Conservation (phyloP, 2,113 vertebrate species). For the Sialia sialis region DNA sequence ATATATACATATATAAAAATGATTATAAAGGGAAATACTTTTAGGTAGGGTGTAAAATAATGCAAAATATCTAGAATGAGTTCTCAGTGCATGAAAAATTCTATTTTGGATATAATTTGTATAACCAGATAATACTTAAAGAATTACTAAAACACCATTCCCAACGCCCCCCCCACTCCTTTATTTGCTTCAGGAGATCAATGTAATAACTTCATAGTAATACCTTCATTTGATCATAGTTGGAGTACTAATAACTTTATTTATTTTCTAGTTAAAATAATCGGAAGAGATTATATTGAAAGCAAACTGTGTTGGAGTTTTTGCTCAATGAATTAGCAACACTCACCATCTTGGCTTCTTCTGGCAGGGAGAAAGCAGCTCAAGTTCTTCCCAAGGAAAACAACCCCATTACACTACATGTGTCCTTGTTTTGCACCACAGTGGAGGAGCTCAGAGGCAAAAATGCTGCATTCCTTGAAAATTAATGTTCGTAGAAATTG, state of each 20-base stretch:
- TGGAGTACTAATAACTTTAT: slow-evolving; percentile 30
- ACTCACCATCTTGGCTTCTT: slow-evolving; percentile 37
- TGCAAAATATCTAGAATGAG: slow-evolving; percentile 10
- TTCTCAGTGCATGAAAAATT: not conserved
- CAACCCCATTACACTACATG: not conserved
- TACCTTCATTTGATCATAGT: slow-evolving; percentile 45
- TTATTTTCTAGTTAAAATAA: slow-evolving; percentile 34
- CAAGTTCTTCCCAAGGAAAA: not conserved
- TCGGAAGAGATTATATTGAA: not conserved
- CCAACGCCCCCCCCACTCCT: not conserved
- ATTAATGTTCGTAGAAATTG: not conserved
- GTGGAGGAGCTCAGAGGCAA: not conserved
- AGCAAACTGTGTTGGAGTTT: not conserved
- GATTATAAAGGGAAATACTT: not conserved
- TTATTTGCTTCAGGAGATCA: slow-evolving; percentile 13
- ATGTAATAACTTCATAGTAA: slow-evolving; percentile 49
- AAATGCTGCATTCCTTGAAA: not conserved
- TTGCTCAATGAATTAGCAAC: not conserved
- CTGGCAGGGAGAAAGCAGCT: slow-evolving; percentile 35
- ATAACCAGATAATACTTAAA: slow-evolving; percentile 49
- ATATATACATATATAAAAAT: too few relatives aligned
- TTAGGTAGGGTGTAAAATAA: not conserved
- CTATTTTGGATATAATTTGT: not conserved
- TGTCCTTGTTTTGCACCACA: not conserved
- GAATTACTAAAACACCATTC: slow-evolving; percentile 17